A percentile compares a stretch with the other conserved stretches of the same genome.
These are phyloP conservation scores for Dasyurus viverrinus DNA, from an alignment of 2,113 vertebrate genomes.

Conservation along the genomic window DNA sequence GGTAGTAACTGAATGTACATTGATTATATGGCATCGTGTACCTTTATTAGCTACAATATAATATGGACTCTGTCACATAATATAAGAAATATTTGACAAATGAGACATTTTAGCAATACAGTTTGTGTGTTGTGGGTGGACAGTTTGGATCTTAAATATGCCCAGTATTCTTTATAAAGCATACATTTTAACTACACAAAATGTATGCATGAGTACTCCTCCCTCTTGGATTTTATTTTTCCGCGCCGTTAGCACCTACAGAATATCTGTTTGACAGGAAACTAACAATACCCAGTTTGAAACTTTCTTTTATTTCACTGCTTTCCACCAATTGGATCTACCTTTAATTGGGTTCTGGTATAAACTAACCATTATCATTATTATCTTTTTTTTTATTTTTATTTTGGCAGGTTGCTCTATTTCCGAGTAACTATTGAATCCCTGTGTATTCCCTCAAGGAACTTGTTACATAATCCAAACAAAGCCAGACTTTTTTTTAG, in stretches of 20 bases:
- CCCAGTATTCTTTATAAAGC: background rate
- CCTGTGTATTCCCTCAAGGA: slow-evolving; percentile 48
- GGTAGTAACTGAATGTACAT: slow-evolving; percentile 29
- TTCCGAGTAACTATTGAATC: slow-evolving; percentile 60
- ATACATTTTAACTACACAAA: background rate
- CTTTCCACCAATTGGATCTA: slow-evolving; percentile 51
- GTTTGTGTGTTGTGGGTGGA: background rate
- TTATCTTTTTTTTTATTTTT: background rate
- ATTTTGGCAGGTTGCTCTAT: slow-evolving; percentile 54
- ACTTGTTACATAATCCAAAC: slow-evolving; percentile 73
- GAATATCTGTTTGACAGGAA: slow-evolving; percentile 61
- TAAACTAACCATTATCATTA: slow-evolving; percentile 58
- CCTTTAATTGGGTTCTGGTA: slow-evolving; percentile 72
- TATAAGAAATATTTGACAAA: background rate
- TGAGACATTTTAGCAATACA: background rate
- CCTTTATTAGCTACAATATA: slow-evolving; percentile 24
- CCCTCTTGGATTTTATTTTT: background rate
- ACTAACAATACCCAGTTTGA: slow-evolving; percentile 22
- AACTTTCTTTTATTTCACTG: slow-evolving; percentile 42
- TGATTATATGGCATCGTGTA: slow-evolving; percentile 14
- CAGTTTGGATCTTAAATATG: background rate
- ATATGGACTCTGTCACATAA: background rate
- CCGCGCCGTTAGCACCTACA: slow-evolving; percentile 18
- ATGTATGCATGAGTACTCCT: background rate
- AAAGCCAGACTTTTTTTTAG: slow-evolving; percentile 66